A percentile compares a stretch with the other conserved stretches of the same genome.
Evolutionary conservation across 2,888 invertebrate species (phyloP).

Genomic region (Theretra japonica): DNA sequence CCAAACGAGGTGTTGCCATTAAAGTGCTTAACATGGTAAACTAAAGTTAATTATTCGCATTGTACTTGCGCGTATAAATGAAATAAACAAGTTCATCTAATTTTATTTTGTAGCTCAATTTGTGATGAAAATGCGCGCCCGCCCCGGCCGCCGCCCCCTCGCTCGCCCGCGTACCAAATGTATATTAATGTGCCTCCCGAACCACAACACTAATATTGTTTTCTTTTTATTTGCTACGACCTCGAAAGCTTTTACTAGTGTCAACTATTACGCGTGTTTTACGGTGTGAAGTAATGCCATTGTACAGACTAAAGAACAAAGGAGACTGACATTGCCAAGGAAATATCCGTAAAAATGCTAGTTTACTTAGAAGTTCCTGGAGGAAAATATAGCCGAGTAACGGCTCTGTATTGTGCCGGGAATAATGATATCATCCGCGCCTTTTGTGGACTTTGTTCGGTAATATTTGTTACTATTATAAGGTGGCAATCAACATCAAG

Average conservation of each 20-base stretch:
- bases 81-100: constrained; percentile 57
- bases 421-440: constrained; percentile 38
- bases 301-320: constrained; percentile 56
- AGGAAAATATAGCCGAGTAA: constrained; percentile 47
- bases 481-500: constrained; percentile 16
- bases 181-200: constrained; percentile 79
- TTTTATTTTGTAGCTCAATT: constrained; percentile 76
- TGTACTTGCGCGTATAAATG: constrained; percentile 43
- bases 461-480: constrained; percentile 16
- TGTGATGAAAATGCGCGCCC: constrained; percentile 69
- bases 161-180: constrained; percentile 65
- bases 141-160: constrained; percentile 38
- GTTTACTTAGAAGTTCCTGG: constrained; percentile 45
- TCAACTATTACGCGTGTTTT: constrained; percentile 75
- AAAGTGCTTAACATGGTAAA: constrained; percentile 20
- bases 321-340: constrained; percentile 43
- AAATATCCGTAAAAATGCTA: constrained; percentile 51
- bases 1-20: constrained; percentile 20
- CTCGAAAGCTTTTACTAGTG: constrained; percentile 75
- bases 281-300: constrained; percentile 67
- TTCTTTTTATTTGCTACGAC: constrained; percentile 73
- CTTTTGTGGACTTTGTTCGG: constrained; percentile 17
- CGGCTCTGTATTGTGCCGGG: constrained; percentile 49
- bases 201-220: constrained; percentile 77
- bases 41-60: constrained; percentile 23